A percentile compares a stretch with the other conserved stretches of the same genome.
These are phyloP conservation scores for Cyclargus thomasi DNA, from an alignment of 1,140 invertebrate species.

Conservation along the genomic window DNA sequence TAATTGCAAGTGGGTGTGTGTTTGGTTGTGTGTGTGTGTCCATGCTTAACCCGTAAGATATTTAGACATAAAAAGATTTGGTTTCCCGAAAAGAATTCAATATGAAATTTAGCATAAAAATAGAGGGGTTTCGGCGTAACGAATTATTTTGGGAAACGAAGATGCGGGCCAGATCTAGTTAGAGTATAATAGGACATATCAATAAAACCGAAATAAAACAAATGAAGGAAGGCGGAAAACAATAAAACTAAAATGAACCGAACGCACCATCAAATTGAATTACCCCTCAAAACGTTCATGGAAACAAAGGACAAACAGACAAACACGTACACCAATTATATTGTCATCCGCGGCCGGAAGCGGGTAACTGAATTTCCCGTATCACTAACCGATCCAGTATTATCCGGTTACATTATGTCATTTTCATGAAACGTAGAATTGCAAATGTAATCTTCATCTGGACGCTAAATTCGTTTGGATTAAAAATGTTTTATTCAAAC, in stretches of 20 bases:
- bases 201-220: neutral
- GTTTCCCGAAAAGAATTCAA: too few relatives aligned
- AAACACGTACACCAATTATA: slow-evolving; percentile 13
- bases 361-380: slow-evolving; percentile 24
- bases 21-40: too few relatives aligned
- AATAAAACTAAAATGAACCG: neutral
- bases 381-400: slow-evolving; percentile 8
- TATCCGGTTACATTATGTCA: slow-evolving; percentile 8
- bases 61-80: too few relatives aligned
- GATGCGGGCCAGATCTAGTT: neutral
- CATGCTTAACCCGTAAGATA: too few relatives aligned
- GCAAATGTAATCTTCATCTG: slow-evolving; percentile 8
- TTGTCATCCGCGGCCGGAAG: slow-evolving; percentile 20
- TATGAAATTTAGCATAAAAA: too few relatives aligned
- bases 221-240: neutral
- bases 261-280: slow-evolving; percentile 4
- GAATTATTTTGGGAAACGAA: too few relatives aligned
- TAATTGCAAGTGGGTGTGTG: too few relatives aligned
- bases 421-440: slow-evolving; percentile 10
- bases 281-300: neutral
- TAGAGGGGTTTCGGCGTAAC: too few relatives aligned
- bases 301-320: neutral
- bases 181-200: neutral
- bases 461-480: slow-evolving; percentile 8
- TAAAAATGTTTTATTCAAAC: slow-evolving; percentile 7